Percentiles rank a stretch among this genome's conserved stretches.
Conservation (phyloP, 2,797 vertebrate species). For the Diplodus sargus region DNA sequence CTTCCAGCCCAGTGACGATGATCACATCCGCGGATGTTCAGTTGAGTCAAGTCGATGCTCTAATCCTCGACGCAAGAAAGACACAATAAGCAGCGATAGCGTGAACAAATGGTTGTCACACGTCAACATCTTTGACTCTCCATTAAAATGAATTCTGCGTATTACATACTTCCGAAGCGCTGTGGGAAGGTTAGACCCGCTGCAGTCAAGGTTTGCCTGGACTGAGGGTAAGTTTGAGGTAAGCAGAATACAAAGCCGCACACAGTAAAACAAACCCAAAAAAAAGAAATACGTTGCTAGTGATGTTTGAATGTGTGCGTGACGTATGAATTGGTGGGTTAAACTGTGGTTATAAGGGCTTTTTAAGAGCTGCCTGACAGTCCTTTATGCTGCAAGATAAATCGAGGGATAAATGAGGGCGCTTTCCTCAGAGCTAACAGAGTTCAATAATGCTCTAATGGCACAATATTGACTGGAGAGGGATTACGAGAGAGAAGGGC, state of each 20-base stretch:
- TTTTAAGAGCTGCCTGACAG: fast-evolving
- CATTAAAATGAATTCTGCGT: background rate
- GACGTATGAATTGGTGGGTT: no score
- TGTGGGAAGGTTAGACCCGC: no score
- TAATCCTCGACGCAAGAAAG: background rate
- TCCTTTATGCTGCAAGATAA: background rate
- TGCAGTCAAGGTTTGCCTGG: no score
- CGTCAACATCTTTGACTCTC: background rate
- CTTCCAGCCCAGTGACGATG: slow-evolving; percentile 33
- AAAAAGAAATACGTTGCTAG: no score
- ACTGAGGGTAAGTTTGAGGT: background rate
- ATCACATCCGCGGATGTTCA: slow-evolving; percentile 22
- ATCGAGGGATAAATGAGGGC: no score
- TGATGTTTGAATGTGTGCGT: background rate
- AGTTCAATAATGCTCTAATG: slow-evolving; percentile 15
- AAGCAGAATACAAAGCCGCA: background rate
- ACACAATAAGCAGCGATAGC: no score
- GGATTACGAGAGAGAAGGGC: background rate
- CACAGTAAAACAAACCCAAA: background rate
- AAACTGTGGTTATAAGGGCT: background rate
- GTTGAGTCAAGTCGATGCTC: background rate
- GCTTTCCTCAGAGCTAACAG: background rate
- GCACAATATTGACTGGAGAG: slow-evolving; percentile 9
- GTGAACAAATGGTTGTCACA: background rate
- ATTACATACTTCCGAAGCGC: no score